Percentiles rank a stretch among this genome's conserved stretches.
These are phyloP conservation scores for Gambusia affinis DNA, from an alignment of 2,113 vertebrate genomes.

Conservation along the genomic window DNA sequence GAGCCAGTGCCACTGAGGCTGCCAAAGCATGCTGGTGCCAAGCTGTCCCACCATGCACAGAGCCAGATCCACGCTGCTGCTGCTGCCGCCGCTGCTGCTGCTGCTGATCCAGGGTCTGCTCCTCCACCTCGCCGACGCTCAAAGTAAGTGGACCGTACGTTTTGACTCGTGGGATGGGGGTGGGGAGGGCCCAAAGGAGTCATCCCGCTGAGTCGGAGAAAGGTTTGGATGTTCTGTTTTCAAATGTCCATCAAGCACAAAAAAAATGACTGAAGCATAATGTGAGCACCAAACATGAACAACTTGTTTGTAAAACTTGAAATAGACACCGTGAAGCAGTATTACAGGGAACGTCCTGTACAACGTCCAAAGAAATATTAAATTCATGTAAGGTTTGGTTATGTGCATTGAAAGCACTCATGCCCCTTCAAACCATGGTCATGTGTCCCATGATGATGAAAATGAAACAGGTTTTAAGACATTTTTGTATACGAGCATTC, in stretches of 20 bases:
- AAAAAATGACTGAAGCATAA: background rate
- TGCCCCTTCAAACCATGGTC: background rate
- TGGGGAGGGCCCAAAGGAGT: constrained; percentile 14
- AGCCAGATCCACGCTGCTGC: constrained; percentile 81
- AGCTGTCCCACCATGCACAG: constrained; percentile 88
- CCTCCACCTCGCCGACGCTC: constrained; percentile 85
- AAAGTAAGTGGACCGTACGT: constrained; percentile 85
- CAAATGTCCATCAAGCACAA: background rate
- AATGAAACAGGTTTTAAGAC: background rate
- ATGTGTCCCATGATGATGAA: background rate
- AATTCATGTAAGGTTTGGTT: background rate
- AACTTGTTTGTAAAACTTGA: no score
- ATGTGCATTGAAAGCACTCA: background rate
- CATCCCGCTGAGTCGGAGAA: background rate
- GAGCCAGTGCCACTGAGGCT: constrained; percentile 87
- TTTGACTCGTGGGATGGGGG: constrained; percentile 12
- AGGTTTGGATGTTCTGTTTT: background rate
- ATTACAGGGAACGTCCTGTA: background rate
- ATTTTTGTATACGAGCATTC: background rate
- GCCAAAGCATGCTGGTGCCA: constrained; percentile 88
- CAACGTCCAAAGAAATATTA: background rate
- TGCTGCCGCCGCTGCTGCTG: constrained; percentile 79
- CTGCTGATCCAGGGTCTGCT: constrained; percentile 87
- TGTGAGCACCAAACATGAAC: background rate
- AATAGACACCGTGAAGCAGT: no score